Percentiles rank a stretch among this genome's conserved stretches.
Conservation (phyloP, 2,113 vertebrate species). For the Australoheros scitulus region DNA sequence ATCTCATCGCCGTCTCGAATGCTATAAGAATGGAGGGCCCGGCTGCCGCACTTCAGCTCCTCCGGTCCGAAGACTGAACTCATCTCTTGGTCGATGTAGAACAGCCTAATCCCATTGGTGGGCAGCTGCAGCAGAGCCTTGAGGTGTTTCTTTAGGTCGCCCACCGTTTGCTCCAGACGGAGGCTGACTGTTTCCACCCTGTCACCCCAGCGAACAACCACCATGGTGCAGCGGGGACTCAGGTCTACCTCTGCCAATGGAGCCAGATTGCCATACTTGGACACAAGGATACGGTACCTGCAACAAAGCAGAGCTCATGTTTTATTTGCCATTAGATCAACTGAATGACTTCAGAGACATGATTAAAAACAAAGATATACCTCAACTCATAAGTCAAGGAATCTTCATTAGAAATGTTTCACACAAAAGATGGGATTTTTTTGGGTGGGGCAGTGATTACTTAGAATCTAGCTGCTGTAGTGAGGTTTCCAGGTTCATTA, state of each 20-base stretch:
- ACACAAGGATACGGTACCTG: constrained; percentile 92
- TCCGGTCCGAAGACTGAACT: constrained; percentile 85
- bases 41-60: constrained; percentile 89
- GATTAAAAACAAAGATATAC: neutral
- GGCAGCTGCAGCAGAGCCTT: constrained; percentile 88
- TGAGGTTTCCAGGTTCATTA: too few relatives aligned
- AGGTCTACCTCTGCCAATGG: constrained; percentile 95
- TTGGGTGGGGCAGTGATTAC: neutral
- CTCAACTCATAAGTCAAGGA: too few relatives aligned
- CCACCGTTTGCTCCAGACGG: constrained; percentile 92
- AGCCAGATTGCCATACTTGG: constrained; percentile 92
- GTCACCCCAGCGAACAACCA: constrained; percentile 91
- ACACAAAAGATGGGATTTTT: neutral
- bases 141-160: constrained; percentile 92
- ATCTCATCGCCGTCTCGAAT: constrained; percentile 96
- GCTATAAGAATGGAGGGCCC: constrained; percentile 91
- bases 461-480: too few relatives aligned
- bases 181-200: constrained; percentile 88
- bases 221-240: constrained; percentile 85
- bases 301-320: neutral
- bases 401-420: neutral
- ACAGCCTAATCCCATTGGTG: constrained; percentile 88
- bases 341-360: neutral
- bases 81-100: constrained; percentile 90
- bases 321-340: neutral